These are phyloP conservation scores for Lepidocyrtoides sp. DNA, from an alignment of 2,888 invertebrate genomes.

Conservation along the genomic window DNA sequence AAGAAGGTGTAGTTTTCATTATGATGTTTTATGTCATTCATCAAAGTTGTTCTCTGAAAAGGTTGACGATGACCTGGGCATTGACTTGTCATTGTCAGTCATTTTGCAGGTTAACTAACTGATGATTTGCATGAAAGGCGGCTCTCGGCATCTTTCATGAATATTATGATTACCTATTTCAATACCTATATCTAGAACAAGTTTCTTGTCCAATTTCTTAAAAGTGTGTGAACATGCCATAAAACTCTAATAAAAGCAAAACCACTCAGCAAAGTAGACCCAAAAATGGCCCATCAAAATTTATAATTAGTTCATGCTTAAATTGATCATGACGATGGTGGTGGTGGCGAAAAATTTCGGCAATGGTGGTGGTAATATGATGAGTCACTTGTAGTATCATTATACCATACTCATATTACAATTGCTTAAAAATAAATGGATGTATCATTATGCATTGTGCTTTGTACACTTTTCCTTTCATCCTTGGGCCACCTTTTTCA, in stretches of 20 bases:
- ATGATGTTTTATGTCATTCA: background rate
- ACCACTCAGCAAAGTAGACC: background rate
- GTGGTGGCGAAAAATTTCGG: background rate
- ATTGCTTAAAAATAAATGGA: background rate
- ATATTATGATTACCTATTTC: background rate
- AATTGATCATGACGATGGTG: conserved; percentile 5
- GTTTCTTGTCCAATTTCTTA: background rate
- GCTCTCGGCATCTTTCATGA: conserved; percentile 11
- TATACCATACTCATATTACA: background rate
- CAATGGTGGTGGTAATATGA: background rate
- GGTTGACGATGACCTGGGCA: conserved; percentile 36
- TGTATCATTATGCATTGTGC: background rate
- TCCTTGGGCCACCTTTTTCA: conserved; percentile 23
- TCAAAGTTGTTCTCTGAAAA: background rate
- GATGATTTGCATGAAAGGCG: conserved; percentile 7
- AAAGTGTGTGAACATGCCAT: background rate
- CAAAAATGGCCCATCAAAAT: conserved; percentile 11
- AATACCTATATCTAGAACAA: background rate
- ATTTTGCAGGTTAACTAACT: background rate
- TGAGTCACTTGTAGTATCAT: background rate
- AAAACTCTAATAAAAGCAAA: background rate
- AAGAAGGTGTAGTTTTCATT: background rate
- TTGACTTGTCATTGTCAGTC: conserved; percentile 52
- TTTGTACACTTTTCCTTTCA: conserved; percentile 7
- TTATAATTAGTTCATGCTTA: conserved; percentile 34